Conservation (phyloP, 2,113 vertebrate genomes). For the Plecturocebus donacophilus region DNA sequence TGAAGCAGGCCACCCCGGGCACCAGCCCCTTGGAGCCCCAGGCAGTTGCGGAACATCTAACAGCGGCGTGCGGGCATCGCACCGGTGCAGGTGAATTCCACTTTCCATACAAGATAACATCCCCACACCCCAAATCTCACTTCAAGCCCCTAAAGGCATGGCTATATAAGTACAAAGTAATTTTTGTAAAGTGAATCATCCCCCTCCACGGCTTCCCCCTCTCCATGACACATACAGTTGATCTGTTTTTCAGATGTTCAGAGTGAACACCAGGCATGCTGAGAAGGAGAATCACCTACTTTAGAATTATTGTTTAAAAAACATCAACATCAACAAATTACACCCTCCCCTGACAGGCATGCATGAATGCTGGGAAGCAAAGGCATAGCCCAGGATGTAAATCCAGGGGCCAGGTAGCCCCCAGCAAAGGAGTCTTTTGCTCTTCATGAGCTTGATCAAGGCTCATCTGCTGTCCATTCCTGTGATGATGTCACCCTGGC, state of each 20-base stretch:
- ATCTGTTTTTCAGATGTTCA: background rate
- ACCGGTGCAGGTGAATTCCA: background rate
- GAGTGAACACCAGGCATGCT: background rate
- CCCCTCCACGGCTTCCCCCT: too few relatives aligned
- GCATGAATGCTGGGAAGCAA: background rate
- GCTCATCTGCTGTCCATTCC: background rate
- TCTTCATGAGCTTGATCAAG: background rate
- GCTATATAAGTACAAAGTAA: background rate
- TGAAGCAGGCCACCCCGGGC: accelerated
- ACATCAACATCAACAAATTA: background rate
- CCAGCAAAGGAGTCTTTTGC: background rate
- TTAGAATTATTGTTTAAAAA: background rate
- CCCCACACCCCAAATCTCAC: background rate
- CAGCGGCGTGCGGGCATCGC: accelerated
- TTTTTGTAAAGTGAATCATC: background rate
- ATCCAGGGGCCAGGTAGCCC: background rate
- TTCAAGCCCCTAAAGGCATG: background rate
- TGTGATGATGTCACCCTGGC: background rate
- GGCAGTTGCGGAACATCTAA: background rate
- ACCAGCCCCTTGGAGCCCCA: background rate
- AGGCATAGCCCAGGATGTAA: background rate
- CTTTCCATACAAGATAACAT: background rate
- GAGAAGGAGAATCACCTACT: background rate
- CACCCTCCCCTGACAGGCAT: background rate
- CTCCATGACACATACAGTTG: background rate